A percentile compares a stretch with the other conserved stretches of the same genome.
These are phyloP conservation scores for Machaerirhynchus nigripectus DNA, from an alignment of 2,113 vertebrate genomes.

Conservation along the genomic window DNA sequence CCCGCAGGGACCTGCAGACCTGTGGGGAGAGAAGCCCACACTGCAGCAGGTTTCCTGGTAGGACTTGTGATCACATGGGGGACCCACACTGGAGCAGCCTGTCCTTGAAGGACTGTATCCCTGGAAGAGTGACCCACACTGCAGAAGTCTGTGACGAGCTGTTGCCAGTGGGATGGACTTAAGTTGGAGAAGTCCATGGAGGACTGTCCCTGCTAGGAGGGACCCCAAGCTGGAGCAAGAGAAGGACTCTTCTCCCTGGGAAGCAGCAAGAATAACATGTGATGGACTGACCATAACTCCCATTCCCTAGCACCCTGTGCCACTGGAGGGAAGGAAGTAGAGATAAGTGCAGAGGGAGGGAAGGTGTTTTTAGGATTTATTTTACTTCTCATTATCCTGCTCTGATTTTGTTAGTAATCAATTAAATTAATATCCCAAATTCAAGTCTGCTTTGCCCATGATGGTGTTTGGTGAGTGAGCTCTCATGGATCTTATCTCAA, in stretches of 20 bases:
- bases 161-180: background rate
- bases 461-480: background rate
- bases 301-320: background rate
- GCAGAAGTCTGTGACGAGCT: background rate
- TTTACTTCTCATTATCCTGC: background rate
- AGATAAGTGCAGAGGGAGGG: no score
- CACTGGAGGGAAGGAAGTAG: background rate
- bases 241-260: background rate
- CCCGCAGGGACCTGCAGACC: background rate
- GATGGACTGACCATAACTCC: no score
- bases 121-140: background rate
- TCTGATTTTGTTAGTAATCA: background rate
- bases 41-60: background rate
- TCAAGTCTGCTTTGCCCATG: background rate
- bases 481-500: background rate
- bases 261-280: background rate
- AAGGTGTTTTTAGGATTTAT: background rate
- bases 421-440: background rate
- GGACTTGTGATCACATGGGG: background rate
- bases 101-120: background rate
- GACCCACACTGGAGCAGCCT: background rate
- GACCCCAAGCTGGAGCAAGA: rapidly evolving
- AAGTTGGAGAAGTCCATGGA: background rate
- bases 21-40: background rate
- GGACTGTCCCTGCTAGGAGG: background rate